phyloP scores from a whole-genome alignment of 2,797 vertebrate species.

The Silurus lanzhouensis region DNA sequence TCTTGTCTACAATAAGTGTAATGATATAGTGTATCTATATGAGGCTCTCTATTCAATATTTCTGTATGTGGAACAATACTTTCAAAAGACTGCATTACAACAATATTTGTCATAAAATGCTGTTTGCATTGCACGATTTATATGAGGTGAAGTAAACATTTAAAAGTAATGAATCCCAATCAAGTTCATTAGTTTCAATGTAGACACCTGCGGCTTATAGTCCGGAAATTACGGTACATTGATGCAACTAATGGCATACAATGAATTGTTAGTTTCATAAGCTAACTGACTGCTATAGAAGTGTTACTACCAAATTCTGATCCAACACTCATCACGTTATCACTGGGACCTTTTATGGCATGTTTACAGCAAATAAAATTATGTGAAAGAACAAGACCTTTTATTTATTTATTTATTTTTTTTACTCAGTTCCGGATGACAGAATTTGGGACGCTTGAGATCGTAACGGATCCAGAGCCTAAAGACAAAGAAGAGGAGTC shows the following conservation, averaged over 20 bases:
- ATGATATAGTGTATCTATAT: not conserved
- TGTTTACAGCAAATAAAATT: not conserved
- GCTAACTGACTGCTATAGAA: not conserved
- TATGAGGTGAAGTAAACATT: not conserved
- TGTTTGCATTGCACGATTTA: not conserved
- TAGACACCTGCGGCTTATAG: too few species aligned
- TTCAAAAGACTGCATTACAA: not conserved
- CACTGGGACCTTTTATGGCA: too few species aligned
- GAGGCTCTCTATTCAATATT: not conserved
- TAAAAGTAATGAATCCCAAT: not conserved
- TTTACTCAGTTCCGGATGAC: constrained; percentile 81
- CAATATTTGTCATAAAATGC: not conserved
- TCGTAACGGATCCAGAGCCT: constrained; percentile 78
- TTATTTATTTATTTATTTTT: constrained; percentile 3
- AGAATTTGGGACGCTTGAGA: constrained; percentile 84
- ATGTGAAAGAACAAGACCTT: not conserved
- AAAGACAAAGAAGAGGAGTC: constrained; percentile 66
- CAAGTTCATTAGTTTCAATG: too few species aligned
- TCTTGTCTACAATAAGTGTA: too few species aligned
- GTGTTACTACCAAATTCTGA: not conserved
- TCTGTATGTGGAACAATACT: not conserved
- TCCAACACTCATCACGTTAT: not conserved
- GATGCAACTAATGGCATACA: not conserved
- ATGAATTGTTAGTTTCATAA: too few species aligned
- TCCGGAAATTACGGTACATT: too few species aligned